Percentiles rank a stretch among this genome's conserved stretches.
phyloP scores from a whole-genome alignment of 2,797 vertebrate species.

The Karalla daura region DNA sequence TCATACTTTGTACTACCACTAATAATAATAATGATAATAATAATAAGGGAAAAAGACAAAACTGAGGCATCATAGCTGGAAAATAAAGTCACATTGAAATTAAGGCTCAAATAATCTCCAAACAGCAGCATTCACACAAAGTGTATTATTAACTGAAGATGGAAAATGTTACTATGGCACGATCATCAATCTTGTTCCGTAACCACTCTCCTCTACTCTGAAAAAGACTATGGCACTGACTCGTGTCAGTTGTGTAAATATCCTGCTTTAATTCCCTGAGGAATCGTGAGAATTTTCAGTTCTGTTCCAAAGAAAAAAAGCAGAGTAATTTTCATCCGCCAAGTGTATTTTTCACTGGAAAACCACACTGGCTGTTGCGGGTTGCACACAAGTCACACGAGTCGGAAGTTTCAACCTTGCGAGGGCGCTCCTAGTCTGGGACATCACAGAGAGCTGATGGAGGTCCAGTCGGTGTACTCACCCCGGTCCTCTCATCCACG shows the following conservation, averaged over 20 bases:
- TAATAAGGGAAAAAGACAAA: not conserved
- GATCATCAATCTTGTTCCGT: too few species aligned
- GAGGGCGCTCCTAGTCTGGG: not conserved
- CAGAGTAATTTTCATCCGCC: too few species aligned
- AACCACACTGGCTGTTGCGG: not conserved
- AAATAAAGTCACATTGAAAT: not conserved
- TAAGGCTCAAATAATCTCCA: too few species aligned
- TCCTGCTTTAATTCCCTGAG: too few species aligned
- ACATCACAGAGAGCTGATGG: not conserved
- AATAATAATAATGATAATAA: not conserved
- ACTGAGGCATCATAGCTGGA: not conserved
- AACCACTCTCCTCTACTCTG: too few species aligned
- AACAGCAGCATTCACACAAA: too few species aligned
- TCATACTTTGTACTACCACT: too few species aligned
- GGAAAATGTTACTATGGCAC: too few species aligned
- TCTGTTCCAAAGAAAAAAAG: too few species aligned
- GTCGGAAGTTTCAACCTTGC: constrained; percentile 6
- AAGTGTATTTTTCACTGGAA: not conserved
- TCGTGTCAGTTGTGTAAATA: not conserved
- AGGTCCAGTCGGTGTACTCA: constrained; percentile 52
- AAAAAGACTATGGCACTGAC: not conserved
- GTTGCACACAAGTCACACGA: not conserved
- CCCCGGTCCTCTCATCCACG: constrained; percentile 80
- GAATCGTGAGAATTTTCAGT: too few species aligned
- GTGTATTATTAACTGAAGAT: not conserved